phyloP scores from a whole-genome alignment of 2,113 vertebrate genomes.

The Hippocampus comes region DNA sequence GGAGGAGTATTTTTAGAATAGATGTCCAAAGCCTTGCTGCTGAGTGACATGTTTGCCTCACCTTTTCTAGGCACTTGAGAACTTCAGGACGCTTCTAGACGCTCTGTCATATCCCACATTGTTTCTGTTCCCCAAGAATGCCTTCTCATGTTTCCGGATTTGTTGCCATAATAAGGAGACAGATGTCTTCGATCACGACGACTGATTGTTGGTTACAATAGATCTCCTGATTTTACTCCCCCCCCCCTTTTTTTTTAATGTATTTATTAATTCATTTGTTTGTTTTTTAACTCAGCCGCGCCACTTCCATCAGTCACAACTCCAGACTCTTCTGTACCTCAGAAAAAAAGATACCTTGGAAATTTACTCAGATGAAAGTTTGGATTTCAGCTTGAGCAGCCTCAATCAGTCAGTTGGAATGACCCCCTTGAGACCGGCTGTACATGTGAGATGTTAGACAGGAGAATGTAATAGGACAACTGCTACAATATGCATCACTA shows the following conservation, averaged over 20 bases:
- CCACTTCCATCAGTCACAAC: constrained; percentile 57
- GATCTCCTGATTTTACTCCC: constrained; percentile 38
- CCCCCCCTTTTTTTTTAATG: too few relatives aligned
- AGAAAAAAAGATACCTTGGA: constrained; percentile 58
- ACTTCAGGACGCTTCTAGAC: constrained; percentile 28
- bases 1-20: neutral
- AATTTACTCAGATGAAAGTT: constrained; percentile 64
- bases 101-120: constrained; percentile 40
- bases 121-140: constrained; percentile 23
- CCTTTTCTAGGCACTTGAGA: constrained; percentile 20
- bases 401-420: constrained; percentile 64
- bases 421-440: constrained; percentile 57
- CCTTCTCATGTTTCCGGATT: constrained; percentile 60
- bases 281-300: constrained; percentile 45
- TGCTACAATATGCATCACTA: constrained; percentile 42
- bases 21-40: constrained; percentile 1
- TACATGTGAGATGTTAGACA: constrained; percentile 80
- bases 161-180: constrained; percentile 57
- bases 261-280: neutral
- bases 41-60: constrained; percentile 46
- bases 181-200: constrained; percentile 61
- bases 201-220: constrained; percentile 58
- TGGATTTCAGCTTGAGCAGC: constrained; percentile 53
- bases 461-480: constrained; percentile 68
- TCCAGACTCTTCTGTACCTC: constrained; percentile 26